Percentiles rank a stretch among this genome's conserved stretches.
Conservation (phyloP, 2,888 invertebrate species). For the Perithous albicinctus region DNA sequence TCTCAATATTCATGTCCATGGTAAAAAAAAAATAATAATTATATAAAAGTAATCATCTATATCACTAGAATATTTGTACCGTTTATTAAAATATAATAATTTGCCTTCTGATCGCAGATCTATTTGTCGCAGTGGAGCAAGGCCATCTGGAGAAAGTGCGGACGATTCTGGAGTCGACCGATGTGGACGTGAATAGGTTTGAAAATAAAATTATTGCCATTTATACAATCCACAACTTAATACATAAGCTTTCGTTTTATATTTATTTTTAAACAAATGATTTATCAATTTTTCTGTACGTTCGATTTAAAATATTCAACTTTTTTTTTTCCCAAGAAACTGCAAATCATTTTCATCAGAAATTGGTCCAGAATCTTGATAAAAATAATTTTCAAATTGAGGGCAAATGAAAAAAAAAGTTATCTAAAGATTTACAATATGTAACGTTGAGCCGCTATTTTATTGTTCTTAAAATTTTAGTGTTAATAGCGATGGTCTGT, state of each 20-base stretch:
- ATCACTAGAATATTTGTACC: neutral
- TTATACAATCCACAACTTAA: neutral
- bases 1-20: constrained; percentile 83
- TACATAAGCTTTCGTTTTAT: too few relatives aligned
- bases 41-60: too few relatives aligned
- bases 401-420: too few relatives aligned
- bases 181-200: constrained; percentile 97
- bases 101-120: constrained; percentile 87
- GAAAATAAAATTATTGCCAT: constrained; percentile 56
- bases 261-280: neutral
- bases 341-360: too few relatives aligned
- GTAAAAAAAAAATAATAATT: constrained; percentile 73
- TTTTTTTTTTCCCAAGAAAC: too few relatives aligned
- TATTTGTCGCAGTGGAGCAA: constrained; percentile 98
- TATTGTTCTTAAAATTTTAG: constrained; percentile 85
- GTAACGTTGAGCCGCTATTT: neutral
- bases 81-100: neutral
- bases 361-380: too few relatives aligned
- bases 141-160: constrained; percentile 96
- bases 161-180: constrained; percentile 95
- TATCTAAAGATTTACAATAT: too few relatives aligned
- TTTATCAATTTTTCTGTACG: neutral
- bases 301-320: too few relatives aligned
- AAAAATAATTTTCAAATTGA: too few relatives aligned
- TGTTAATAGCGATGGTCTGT: constrained; percentile 94